Base-by-base conservation (phyloP, 2,888 invertebrate species). In the Drosophila emarginata region DNA sequence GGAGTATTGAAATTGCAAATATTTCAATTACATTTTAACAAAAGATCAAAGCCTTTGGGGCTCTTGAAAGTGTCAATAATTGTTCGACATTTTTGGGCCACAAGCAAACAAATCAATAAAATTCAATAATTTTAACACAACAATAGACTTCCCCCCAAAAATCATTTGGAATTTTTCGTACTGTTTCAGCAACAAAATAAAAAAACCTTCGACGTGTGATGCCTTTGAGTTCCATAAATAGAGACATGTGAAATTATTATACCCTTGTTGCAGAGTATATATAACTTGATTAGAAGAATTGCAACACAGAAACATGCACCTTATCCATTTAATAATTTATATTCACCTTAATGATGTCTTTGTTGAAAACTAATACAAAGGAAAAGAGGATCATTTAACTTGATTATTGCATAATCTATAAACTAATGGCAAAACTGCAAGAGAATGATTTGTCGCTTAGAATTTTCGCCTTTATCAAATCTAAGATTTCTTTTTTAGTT, bases 31-130 rank as follows among this genome's bases (percentile, higher is more conserved):
- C 12, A 3, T 40, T n/a, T 18, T n/a, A 61, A 5, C 28, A 1
- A 64, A 64, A 80, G 77, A 82, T 87, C 85, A 82, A 82, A 82
- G 67, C n/a, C 40, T 57, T 23, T 23, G 23, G 23, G 23, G 23
- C 28, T 69, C 72, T 72, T 77, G 61, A 82, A 72, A 67, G 61
- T 77, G 80, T 82, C 76, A 64, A 66, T 64, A 74, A 72, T 61
- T 62, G 28, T 45, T 68, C 67, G 83, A 72, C 83, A 79, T 66
- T 79, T 81, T 54, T 67, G 76, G 78, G 67, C 64, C 72, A 70
- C 37, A 64, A 65, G 72, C 23, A 50, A 71, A 56, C 58, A 56
- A 73, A 71, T 80, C 75, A 81, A 80, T 73, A 65, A 76, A 72
- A 21, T 18, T 45, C 4, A 1, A 45, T 4, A 66, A 61, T 26